Conservation (phyloP, 2,888 invertebrate species). For the Macrophya annulata region DNA sequence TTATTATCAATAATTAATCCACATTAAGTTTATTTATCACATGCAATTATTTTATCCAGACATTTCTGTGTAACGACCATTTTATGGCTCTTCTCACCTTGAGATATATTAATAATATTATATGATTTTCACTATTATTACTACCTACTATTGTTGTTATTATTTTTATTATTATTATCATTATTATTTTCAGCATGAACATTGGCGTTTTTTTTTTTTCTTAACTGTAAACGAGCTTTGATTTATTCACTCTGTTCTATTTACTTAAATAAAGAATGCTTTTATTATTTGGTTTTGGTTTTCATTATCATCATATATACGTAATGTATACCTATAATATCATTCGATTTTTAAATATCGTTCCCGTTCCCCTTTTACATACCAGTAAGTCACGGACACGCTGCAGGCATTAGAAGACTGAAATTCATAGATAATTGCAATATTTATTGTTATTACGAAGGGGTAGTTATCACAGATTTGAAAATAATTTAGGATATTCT, state of each 20-base stretch:
- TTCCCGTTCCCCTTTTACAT: neutral
- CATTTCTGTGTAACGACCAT: neutral
- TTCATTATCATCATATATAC: neutral
- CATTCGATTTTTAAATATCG: neutral
- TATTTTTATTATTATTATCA: slow-evolving; percentile 20
- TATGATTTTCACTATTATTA: neutral
- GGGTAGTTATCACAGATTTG: too few species aligned
- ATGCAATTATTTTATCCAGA: slow-evolving; percentile 1
- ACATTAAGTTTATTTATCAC: slow-evolving; percentile 56
- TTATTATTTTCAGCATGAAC: slow-evolving; percentile 24
- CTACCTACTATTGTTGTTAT: neutral
- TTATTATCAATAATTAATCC: slow-evolving; percentile 55
- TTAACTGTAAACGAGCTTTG: slow-evolving; percentile 23
- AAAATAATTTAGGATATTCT: neutral
- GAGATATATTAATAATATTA: slow-evolving; percentile 15
- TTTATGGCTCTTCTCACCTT: neutral
- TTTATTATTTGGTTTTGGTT: slow-evolving; percentile 25
- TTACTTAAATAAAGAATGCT: slow-evolving; percentile 23
- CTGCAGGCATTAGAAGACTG: neutral
- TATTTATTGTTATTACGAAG: too few species aligned
- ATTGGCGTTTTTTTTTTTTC: neutral
- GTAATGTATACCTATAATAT: neutral
- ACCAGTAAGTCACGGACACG: neutral
- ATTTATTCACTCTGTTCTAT: slow-evolving; percentile 31
- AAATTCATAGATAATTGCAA: neutral